Evolutionary conservation across 2,113 vertebrate species (phyloP).

Genomic region (Scolopax mira): DNA sequence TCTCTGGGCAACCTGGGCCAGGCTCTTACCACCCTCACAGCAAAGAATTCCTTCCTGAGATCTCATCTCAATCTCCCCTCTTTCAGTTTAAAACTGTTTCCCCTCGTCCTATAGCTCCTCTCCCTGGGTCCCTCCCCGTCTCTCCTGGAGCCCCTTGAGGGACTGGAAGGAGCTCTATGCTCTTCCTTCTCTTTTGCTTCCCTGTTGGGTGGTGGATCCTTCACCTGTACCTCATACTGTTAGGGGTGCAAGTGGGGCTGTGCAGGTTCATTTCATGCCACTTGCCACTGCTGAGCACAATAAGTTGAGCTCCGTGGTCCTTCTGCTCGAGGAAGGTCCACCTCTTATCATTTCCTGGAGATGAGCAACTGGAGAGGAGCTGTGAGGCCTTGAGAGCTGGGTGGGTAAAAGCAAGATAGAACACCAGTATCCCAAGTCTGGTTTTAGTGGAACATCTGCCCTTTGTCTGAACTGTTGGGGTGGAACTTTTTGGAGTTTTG

Average conservation of each 20-base stretch:
- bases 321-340: neutral
- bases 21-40: too few relatives aligned
- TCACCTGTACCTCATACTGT: neutral
- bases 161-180: too few relatives aligned
- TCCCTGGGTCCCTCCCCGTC: too few relatives aligned
- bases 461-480: neutral
- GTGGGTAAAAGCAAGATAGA: neutral
- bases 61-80: too few relatives aligned
- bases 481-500: neutral
- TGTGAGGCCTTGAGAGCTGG: neutral
- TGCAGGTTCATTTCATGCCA: neutral
- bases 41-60: too few relatives aligned
- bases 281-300: neutral
- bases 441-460: neutral
- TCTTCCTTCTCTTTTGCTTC: neutral
- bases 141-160: too few relatives aligned
- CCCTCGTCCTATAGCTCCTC: too few relatives aligned
- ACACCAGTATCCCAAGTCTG: neutral
- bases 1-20: too few relatives aligned
- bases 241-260: fast-evolving
- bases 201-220: neutral
- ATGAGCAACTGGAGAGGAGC: neutral
- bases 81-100: too few relatives aligned
- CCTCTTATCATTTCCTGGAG: neutral
- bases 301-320: neutral